phyloP scores from a whole-genome alignment of 2,888 invertebrate genomes.

The Chymomyza caudatula region DNA sequence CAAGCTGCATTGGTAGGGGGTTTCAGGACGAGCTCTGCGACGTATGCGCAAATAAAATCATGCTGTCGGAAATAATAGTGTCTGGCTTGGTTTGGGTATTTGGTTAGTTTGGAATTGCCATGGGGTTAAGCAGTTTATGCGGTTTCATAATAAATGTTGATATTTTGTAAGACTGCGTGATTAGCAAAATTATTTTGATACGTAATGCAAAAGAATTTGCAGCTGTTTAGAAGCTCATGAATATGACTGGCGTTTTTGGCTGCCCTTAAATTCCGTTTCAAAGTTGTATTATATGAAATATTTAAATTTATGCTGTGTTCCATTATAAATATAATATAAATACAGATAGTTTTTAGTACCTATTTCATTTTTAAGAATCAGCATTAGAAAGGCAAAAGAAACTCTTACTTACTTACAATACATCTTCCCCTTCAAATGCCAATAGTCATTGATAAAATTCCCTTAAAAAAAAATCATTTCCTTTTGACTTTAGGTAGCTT shows the following conservation, averaged over 20 bases:
- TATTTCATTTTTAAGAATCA: too few species aligned
- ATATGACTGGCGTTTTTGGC: constrained; percentile 52
- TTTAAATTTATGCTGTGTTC: too few species aligned
- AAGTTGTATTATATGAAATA: too few species aligned
- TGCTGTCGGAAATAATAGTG: constrained; percentile 73
- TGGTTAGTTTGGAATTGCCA: constrained; percentile 16
- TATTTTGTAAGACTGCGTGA: constrained; percentile 53
- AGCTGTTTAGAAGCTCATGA: constrained; percentile 35
- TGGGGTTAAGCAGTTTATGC: constrained; percentile 42
- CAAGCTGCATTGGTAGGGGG: neutral
- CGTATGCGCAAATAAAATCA: constrained; percentile 61
- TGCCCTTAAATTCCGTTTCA: neutral
- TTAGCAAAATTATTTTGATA: constrained; percentile 45
- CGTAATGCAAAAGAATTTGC: constrained; percentile 10
- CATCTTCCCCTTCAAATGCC: too few species aligned
- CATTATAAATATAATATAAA: too few species aligned
- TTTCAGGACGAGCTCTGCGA: neutral
- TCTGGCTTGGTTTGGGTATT: constrained; percentile 54
- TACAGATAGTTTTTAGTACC: too few species aligned
- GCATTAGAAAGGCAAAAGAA: too few species aligned
- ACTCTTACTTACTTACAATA: too few species aligned
- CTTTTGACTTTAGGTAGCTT: too few species aligned
- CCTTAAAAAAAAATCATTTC: too few species aligned
- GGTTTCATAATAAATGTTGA: constrained; percentile 51
- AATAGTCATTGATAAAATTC: too few species aligned